Base-by-base conservation (phyloP, 2,113 vertebrate genomes). In the Megaceryle torquata region DNA sequence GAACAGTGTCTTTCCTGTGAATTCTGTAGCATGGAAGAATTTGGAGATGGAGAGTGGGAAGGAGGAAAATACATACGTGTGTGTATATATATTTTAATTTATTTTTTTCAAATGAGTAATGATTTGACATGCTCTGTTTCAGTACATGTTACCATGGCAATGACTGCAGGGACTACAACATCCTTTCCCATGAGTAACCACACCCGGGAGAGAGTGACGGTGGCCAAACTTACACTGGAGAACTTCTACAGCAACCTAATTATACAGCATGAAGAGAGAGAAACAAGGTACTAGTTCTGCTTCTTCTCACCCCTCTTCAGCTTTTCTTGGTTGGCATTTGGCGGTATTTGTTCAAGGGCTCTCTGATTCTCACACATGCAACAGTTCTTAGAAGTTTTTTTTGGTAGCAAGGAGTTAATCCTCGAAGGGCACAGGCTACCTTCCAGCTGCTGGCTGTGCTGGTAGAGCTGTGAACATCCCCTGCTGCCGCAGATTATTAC, bases 171-270 rank as follows among this genome's bases (percentile, higher is more conserved):
- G 97, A 98, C 98, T 71, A 97, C 98, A 95, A 96, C 98, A 78
- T 97, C 98, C 97, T 99, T 99, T 96, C 99, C 99, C 92, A 99
- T 99, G 99, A 99, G 99, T 98, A 99, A 99, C 98, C 99, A 99
- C 97, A 99, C 99, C 88, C 98, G 99, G 35, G 99, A 99, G 97
- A 98, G 99, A 95, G 99, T 99, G 94, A 99, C 99, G 0, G 99
- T 99, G 95, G 99, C 99, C 98, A 99, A 99, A 97, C 98, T 99
- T 72, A 99, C 99, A 0, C 92, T 99, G 98, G 99, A 99, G 97
- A 99, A 99, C 97, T 99, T 99, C 97, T 99, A 99, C 97, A 99
- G 99, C 98, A 99, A 99, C 71, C 98, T 99, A n/a, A 99, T 99
- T 70, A 98, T 99, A 33, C 99, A 99, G 96, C 99, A 99, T 1